Evolutionary conservation across 1,140 invertebrate species (phyloP), one percentile per base, ranked within the genome.

Genomic region (Bombus vancouverensis): DNA sequence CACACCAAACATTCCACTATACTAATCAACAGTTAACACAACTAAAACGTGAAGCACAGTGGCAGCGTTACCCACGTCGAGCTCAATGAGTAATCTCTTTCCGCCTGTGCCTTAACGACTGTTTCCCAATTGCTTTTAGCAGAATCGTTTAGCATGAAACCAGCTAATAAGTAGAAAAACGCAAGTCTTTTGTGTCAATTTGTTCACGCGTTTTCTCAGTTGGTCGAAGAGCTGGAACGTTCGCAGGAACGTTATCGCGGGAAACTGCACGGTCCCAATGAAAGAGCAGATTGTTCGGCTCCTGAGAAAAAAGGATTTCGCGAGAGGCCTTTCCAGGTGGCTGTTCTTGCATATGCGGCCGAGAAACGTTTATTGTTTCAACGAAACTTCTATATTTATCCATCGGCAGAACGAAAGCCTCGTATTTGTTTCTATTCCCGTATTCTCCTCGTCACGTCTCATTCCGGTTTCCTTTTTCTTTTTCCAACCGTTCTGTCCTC

Each of bases 301-400:
- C 34, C 66, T 39, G 15, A 28, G 72, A 28, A 57, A 85, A 74
- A 81, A 62, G n/a, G 25, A 59, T 72, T 73, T 71, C 73, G 80
- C 80, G 34, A 70, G 37, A 28, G n/a, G 9, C 59, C 77, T 66
- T 81, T 66, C 59, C 83, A 85, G 83, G 83, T 85, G 77, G 28
- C 57, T 42, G 39, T 73, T 62, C 53, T 80, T 66, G 66, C 53
- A 53, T 18, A 8, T n/a, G 44, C 10, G 25, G 22, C 34, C 65
- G 47, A 13, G 72, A 59, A 66, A 73, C 85, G 85, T 79, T 84
- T 83, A 68, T 87, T 77, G 73, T 77, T 83, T 47, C 85, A 84
- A 81, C 81, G 81, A 72, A 79, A 83, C 78, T 89, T 84, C 89
- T 90, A 90, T 90, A 89, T 89, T 90, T 90, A 90, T 85, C 89